These are phyloP conservation scores for Chondrilla cf. caribensis DNA, from an alignment of 37 sponge, comb jelly and placozoan genomes.

Conservation along the genomic window DNA sequence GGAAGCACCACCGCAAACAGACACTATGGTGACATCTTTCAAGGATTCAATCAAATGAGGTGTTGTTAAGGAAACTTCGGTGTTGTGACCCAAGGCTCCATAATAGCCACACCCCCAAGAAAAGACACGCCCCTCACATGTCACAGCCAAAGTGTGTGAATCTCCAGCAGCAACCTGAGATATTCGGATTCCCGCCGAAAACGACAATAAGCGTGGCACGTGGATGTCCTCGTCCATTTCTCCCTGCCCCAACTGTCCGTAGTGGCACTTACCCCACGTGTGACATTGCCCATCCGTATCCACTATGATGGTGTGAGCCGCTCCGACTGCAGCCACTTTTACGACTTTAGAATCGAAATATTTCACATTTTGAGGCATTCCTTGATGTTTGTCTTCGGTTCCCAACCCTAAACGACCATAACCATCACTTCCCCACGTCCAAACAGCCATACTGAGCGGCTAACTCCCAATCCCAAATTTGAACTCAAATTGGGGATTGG, in stretches of 20 bases:
- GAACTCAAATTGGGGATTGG: too few species aligned
- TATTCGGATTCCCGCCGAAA: slow-evolving; percentile 52
- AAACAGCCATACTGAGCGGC: slow-evolving; percentile 24
- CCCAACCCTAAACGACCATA: slow-evolving; percentile 71
- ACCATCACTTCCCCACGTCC: slow-evolving; percentile 76
- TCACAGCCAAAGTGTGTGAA: slow-evolving; percentile 54
- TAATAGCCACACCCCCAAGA: slow-evolving; percentile 82
- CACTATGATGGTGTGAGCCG: slow-evolving; percentile 59
- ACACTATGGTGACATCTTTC: slow-evolving; percentile 2
- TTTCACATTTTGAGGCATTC: slow-evolving; percentile 26
- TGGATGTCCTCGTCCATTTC: slow-evolving; percentile 43
- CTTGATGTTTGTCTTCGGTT: slow-evolving; percentile 49
- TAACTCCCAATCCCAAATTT: too few species aligned
- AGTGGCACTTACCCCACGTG: slow-evolving; percentile 80
- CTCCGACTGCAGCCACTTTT: slow-evolving; percentile 29
- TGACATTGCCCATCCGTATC: slow-evolving; percentile 37
- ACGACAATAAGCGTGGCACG: slow-evolving; percentile 41
- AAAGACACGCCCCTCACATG: slow-evolving; percentile 53
- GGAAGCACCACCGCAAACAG: slow-evolving; percentile 53
- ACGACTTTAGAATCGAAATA: slow-evolving; percentile 11
- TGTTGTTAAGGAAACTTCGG: slow-evolving; percentile 37
- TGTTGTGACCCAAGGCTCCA: slow-evolving; percentile 56
- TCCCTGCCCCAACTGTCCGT: slow-evolving; percentile 80
- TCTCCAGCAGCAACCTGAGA: slow-evolving; percentile 46
- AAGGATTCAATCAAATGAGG: slow-evolving; percentile 59